phyloP scores from a whole-genome alignment of 2,113 vertebrate species.

The Numida meleagris region DNA sequence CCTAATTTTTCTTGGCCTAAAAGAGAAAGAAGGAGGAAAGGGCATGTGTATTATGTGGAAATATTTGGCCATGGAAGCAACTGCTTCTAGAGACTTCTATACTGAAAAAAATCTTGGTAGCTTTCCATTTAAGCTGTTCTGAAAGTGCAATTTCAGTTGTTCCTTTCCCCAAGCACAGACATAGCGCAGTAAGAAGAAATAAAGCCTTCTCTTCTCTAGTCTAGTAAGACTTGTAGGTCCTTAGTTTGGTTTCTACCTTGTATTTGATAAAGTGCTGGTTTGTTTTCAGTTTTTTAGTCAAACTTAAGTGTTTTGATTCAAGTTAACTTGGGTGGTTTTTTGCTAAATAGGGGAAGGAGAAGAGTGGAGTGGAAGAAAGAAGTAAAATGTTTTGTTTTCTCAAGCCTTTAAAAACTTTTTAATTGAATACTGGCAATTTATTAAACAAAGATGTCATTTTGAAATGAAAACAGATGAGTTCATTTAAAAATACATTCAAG shows the following conservation, averaged over 20 bases:
- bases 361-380: background rate
- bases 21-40: background rate
- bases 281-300: background rate
- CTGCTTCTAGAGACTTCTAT: background rate
- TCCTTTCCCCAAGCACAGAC: background rate
- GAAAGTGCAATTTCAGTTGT: background rate
- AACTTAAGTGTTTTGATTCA: background rate
- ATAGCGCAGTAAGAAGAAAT: background rate
- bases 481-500: background rate
- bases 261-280: background rate
- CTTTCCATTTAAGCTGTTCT: background rate
- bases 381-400: background rate
- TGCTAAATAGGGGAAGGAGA: background rate
- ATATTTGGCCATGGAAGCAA: background rate
- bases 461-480: slow-evolving; percentile 19
- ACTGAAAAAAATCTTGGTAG: background rate
- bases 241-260: background rate
- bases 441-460: slow-evolving; percentile 23
- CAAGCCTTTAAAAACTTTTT: background rate
- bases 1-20: background rate
- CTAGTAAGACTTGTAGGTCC: background rate
- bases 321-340: background rate
- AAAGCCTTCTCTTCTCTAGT: background rate
- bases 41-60: background rate
- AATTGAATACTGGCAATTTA: slow-evolving; percentile 3